phyloP scores from a whole-genome alignment of 2,113 vertebrate species.

The Eonycteris spelaea region DNA sequence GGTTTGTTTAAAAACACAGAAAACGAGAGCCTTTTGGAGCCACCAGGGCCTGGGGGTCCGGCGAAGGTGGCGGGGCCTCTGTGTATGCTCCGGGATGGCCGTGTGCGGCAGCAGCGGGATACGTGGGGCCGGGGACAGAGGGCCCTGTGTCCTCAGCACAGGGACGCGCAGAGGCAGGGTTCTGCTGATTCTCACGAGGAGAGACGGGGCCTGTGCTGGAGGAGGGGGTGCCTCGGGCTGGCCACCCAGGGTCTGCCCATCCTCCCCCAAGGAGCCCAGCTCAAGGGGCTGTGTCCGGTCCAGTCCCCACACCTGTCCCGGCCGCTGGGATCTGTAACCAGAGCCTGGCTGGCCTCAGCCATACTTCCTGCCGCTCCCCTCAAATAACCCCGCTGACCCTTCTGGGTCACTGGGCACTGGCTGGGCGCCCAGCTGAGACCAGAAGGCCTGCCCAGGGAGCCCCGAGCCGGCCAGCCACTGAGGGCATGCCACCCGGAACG shows the following conservation, averaged over 20 bases:
- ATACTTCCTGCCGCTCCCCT: conserved; percentile 2
- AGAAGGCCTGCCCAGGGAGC: background rate
- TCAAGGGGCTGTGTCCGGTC: background rate
- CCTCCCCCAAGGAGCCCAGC: background rate
- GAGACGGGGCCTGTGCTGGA: background rate
- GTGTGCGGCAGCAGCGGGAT: fast-evolving
- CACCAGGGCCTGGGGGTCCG: fast-evolving
- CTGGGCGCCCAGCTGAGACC: background rate
- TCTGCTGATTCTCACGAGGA: background rate
- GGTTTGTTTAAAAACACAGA: background rate
- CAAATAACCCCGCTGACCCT: background rate
- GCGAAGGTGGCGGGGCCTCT: fast-evolving
- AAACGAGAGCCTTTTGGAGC: background rate
- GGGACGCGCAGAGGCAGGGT: too few relatives aligned
- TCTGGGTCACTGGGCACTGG: conserved; percentile 6
- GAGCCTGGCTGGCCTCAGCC: background rate
- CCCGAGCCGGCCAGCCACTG: background rate
- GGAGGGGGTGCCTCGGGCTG: too few relatives aligned
- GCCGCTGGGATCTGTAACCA: background rate
- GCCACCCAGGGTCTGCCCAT: background rate
- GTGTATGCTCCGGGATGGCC: fast-evolving
- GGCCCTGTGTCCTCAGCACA: background rate
- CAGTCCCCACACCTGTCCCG: conserved; percentile 23
- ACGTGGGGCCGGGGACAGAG: fast-evolving
- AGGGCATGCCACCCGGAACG: fast-evolving